Evolutionary conservation across 2,113 vertebrate species (phyloP).

Genomic region (Ailurus styani): DNA sequence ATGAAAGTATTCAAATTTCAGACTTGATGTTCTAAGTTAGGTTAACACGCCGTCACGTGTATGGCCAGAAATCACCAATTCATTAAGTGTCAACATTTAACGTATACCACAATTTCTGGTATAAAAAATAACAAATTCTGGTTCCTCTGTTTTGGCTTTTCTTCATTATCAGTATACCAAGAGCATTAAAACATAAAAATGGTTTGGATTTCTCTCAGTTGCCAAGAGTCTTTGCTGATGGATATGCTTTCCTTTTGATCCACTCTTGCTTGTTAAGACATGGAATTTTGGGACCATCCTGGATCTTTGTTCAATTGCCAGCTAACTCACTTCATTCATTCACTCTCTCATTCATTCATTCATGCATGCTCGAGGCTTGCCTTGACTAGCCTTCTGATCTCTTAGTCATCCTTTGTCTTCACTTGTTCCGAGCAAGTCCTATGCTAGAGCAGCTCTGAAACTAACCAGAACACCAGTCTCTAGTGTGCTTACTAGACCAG

Average conservation of each 20-base stretch:
- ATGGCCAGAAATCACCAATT: background rate
- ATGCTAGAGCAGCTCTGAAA: background rate
- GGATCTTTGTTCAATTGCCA: background rate
- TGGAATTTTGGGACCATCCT: background rate
- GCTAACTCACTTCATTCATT: background rate
- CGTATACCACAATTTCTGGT: background rate
- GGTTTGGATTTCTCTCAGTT: background rate
- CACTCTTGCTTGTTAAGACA: background rate
- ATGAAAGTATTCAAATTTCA: background rate
- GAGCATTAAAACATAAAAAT: background rate
- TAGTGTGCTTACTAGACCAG: background rate
- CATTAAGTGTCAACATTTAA: background rate
- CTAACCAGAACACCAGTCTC: background rate
- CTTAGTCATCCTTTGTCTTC: background rate
- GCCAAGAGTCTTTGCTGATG: background rate
- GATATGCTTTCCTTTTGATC: background rate
- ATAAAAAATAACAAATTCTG: no score
- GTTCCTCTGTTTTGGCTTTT: background rate
- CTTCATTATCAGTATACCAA: background rate
- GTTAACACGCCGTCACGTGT: background rate
- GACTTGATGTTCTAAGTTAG: background rate
- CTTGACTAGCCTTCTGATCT: background rate
- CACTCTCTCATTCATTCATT: background rate
- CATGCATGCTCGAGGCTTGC: background rate
- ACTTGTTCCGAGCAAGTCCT: background rate